These are phyloP conservation scores for Diaperis boleti DNA, from an alignment of 2,888 invertebrate species.

Conservation along the genomic window DNA sequence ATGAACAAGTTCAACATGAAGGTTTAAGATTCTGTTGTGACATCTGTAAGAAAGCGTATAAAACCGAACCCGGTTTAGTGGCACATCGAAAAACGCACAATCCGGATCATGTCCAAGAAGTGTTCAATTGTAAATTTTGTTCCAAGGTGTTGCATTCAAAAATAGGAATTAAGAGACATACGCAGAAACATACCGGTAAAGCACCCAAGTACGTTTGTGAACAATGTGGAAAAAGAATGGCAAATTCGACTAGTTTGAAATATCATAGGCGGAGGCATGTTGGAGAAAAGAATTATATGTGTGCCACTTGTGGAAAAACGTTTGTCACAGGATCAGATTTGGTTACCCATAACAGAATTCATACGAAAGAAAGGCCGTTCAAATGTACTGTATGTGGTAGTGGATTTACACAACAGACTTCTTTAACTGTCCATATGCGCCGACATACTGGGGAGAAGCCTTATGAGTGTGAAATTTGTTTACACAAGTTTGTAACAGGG, in stretches of 20 bases:
- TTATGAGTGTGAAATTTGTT: slow-evolving; percentile 68
- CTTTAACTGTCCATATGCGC: slow-evolving; percentile 2
- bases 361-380: slow-evolving; percentile 47
- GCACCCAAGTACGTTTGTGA: slow-evolving; percentile 30
- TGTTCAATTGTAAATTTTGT: neutral
- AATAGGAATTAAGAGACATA: neutral
- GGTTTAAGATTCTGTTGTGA: neutral
- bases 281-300: slow-evolving; percentile 37
- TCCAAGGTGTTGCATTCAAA: neutral
- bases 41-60: no score
- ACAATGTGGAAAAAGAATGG: slow-evolving; percentile 54
- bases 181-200: neutral
- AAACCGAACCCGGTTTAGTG: no score
- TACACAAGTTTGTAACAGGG: slow-evolving; percentile 64
- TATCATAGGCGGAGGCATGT: slow-evolving; percentile 46
- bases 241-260: slow-evolving; percentile 51
- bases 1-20: neutral
- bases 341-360: slow-evolving; percentile 45
- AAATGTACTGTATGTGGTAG: slow-evolving; percentile 45
- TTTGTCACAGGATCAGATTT: neutral
- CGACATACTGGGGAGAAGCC: slow-evolving; percentile 57
- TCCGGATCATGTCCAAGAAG: neutral
- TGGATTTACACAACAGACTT: slow-evolving; percentile 52
- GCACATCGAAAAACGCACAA: neutral
- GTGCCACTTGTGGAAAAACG: slow-evolving; percentile 13